Conservation (phyloP, 2,797 vertebrate species). For the Loris lydekkerianus region DNA sequence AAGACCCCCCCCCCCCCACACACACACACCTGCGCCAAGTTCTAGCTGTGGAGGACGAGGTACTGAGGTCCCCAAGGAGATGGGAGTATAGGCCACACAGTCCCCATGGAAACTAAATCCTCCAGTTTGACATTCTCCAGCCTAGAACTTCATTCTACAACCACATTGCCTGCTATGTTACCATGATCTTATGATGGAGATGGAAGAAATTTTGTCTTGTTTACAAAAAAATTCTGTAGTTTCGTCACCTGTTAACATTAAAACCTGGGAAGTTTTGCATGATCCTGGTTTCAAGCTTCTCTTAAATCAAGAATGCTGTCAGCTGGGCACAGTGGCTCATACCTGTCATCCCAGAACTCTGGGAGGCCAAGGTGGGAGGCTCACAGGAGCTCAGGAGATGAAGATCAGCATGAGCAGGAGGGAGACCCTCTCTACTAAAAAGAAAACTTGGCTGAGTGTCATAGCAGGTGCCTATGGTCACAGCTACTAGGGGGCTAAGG, state of each 20-base stretch:
- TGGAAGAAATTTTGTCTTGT: neutral
- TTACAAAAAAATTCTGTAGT: neutral
- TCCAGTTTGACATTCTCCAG: neutral
- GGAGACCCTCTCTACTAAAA: too few relatives aligned
- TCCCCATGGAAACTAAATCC: neutral
- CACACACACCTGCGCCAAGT: neutral
- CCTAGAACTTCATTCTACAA: neutral
- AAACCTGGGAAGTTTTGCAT: neutral
- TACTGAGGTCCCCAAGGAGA: neutral
- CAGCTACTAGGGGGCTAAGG: too few relatives aligned
- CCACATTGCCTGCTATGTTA: accelerated
- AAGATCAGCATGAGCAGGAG: too few relatives aligned
- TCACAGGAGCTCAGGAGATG: too few relatives aligned
- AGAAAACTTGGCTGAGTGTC: too few relatives aligned
- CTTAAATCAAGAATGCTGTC: neutral
- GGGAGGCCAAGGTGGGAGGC: too few relatives aligned
- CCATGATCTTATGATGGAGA: neutral
- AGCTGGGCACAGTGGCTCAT: too few relatives aligned
- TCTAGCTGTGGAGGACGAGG: neutral
- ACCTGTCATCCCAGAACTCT: too few relatives aligned
- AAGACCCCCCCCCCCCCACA: too few relatives aligned
- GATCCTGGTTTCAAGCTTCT: neutral
- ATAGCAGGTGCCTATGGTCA: too few relatives aligned
- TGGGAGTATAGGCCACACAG: neutral
- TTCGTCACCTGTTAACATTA: neutral